Evolutionary conservation across 2,888 invertebrate species (phyloP).

Genomic region (Drosophila kambysellisi): DNA sequence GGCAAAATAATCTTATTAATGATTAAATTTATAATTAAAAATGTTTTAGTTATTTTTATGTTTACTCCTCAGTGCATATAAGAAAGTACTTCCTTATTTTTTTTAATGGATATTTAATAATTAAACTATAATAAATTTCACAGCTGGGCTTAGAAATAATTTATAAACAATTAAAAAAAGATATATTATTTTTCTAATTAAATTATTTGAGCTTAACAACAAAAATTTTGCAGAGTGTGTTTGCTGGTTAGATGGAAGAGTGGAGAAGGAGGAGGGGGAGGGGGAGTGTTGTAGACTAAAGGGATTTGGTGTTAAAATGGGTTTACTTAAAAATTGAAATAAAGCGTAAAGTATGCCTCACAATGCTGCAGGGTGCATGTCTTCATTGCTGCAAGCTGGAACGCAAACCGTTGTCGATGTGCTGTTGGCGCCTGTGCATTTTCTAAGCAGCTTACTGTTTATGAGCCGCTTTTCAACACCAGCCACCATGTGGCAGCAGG

Average conservation of each 20-base stretch:
- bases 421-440: conserved; percentile 55
- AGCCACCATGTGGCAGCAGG: conserved; percentile 25
- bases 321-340: conserved; percentile 73
- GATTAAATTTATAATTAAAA: no score
- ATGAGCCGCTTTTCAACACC: conserved; percentile 74
- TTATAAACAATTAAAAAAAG: background rate
- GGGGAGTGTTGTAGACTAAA: conserved; percentile 45
- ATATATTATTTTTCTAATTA: background rate
- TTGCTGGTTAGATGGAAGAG: background rate
- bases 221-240: background rate
- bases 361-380: conserved; percentile 26
- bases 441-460: conserved; percentile 76
- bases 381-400: background rate
- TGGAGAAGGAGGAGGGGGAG: background rate
- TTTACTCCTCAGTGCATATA: no score
- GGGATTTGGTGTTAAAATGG: conserved; percentile 70
- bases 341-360: conserved; percentile 62
- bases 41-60: no score
- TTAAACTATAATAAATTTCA: background rate
- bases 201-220: background rate
- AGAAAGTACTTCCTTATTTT: background rate
- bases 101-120: background rate
- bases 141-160: background rate
- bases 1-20: no score
- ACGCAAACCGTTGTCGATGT: conserved; percentile 50